Evolutionary conservation across 2,113 vertebrate species (phyloP), one percentile per base, ranked within the genome.

Genomic region (Mobula hypostoma): DNA sequence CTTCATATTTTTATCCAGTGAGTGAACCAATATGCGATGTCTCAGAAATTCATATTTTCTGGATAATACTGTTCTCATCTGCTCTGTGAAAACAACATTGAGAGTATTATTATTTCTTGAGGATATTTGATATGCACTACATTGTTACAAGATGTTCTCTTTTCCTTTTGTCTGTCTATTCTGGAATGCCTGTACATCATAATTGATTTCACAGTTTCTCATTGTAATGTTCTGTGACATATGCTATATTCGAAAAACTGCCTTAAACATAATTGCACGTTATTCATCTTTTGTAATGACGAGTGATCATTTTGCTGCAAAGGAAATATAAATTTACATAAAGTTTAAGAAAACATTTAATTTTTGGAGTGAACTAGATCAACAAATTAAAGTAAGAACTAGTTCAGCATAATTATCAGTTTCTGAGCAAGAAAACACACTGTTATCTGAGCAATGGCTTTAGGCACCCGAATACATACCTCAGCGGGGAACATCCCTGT

Each of bases 401-500:
- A 66, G 7, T 87, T 92, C 72, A 74, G 48, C 15, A 9, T 24
- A 32, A 85, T 58, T 1, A 56, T 6, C 21, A 17, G 32, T 92
- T 24, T 92, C 32, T 48, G 63, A 72, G 19, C 32, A 48, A 66
- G 21, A 14, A 92, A 17, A 40, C 7, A 7, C 40, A 92, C 32
- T 19, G 36, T 36, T 36, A 40, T 48, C 68, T 40, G 2, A 40
- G 32, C 9, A 2, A 93, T 93, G 68, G 3, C 4, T 14, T 2
- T 9, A 14, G 36, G 5, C 17, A 72, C 0, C 0, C 58, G 2
- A 32, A 66, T 32, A 58, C 5, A 88, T n/a, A 12, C 61, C 12
- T 32, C n/a, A 17, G 0, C 5, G 0, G 15, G 0, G 11, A 5
- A 0, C 1, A 0, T 2, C 27, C 0, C 9, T n/a, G 1, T 5